Evolutionary conservation across 2,113 vertebrate species (phyloP).

Genomic region (Antechinus stuartii): DNA sequence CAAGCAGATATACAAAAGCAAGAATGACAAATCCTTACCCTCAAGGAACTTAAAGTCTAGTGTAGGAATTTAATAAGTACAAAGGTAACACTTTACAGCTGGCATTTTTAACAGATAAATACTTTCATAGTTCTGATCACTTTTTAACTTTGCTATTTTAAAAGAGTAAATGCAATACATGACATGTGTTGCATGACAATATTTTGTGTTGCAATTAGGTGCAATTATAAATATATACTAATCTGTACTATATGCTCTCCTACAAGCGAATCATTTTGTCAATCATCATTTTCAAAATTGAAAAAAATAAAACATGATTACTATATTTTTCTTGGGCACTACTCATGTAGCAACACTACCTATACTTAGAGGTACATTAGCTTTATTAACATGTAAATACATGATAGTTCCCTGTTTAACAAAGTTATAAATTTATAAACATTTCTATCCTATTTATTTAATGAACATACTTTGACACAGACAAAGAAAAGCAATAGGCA

Average conservation of each 20-base stretch:
- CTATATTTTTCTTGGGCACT: not conserved
- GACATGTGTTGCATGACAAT: not conserved
- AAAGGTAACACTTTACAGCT: not conserved
- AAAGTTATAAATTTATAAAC: not conserved
- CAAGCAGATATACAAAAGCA: not conserved
- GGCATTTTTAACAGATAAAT: not conserved
- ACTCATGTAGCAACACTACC: not conserved
- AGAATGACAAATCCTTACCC: not conserved
- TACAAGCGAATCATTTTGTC: conserved; percentile 93
- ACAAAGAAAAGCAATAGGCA: not conserved
- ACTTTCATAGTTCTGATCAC: not conserved
- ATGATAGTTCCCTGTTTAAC: not conserved
- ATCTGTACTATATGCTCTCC: conserved; percentile 99
- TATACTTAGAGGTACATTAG: not conserved
- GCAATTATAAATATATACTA: conserved; percentile 49
- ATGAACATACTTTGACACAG: not conserved
- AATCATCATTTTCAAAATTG: not conserved
- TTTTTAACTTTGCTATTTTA: not conserved
- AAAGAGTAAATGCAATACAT: not conserved
- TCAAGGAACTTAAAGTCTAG: not conserved
- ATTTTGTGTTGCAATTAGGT: conserved; percentile 36
- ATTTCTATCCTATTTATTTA: not conserved
- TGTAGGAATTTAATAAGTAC: not conserved
- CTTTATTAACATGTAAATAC: not conserved
- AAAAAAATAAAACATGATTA: not conserved